Evolutionary conservation across 2,888 invertebrate genomes (phyloP).

Genomic region (Acanthosoma haemorrhoidale): DNA sequence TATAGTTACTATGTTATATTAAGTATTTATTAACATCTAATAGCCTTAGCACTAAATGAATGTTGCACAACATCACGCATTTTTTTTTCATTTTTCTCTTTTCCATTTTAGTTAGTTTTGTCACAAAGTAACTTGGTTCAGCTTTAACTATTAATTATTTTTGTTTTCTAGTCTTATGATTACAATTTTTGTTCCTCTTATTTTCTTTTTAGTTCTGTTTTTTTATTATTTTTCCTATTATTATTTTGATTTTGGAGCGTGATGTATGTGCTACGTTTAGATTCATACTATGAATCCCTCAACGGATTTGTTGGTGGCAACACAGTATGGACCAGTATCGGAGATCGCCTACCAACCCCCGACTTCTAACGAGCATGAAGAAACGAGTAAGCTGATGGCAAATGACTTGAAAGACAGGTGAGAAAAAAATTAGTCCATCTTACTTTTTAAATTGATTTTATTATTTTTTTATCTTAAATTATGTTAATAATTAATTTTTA

Average conservation of each 20-base stretch:
- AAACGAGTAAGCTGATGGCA: conserved; percentile 67
- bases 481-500: no score
- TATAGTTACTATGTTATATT: neutral
- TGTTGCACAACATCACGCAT: conserved; percentile 31
- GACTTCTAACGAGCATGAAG: conserved; percentile 57
- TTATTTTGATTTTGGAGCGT: conserved; percentile 35
- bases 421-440: no score
- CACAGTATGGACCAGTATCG: conserved; percentile 69
- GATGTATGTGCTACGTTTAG: conserved; percentile 42
- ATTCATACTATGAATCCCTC: conserved; percentile 66
- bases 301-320: conserved; percentile 65
- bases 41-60: conserved; percentile 23
- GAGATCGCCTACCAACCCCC: conserved; percentile 61
- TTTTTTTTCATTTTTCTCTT: neutral
- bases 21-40: neutral
- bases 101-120: neutral
- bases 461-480: no score
- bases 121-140: neutral
- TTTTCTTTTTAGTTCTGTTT: conserved; percentile 1
- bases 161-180: neutral
- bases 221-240: neutral
- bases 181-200: neutral
- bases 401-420: conserved; percentile 66
- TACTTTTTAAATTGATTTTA: conserved; percentile 4
- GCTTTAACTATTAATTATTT: neutral